Evolutionary conservation across 2,113 vertebrate genomes (phyloP), one percentile per base, ranked within the genome.

Genomic region (Nerophis lumbriciformis): DNA sequence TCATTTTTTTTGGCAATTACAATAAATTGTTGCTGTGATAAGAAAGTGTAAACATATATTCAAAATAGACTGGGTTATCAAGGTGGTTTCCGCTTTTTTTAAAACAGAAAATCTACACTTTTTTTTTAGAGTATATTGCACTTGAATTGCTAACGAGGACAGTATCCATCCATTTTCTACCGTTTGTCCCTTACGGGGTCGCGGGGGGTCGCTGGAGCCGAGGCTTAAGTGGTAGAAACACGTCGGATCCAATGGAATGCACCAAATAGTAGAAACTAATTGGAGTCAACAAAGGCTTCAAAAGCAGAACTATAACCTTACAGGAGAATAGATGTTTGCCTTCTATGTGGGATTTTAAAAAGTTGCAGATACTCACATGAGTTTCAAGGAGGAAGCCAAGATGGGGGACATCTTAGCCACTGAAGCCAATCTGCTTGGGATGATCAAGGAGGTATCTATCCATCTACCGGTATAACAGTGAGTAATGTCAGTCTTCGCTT

Each of bases 371-470:
- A 37, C 49, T 69, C 81, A 70, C 60, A 89, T 83, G 86, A 88
- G 51, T 69, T 79, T 64, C 51, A 75, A 50, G 50, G 71, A 79
- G 44, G 38, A 37, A 65, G 15, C 61, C 70, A 91, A 58, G 15
- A 99, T 99, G 97, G 94, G 92, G 1, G 94, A 96, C 48, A 63
- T 92, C 71, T 84, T 94, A 74, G 91, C 92, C 0, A 92, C 91
- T 2, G 95, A 98, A 82, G 90, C 93, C 0, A 94, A 96, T 75
- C 81, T 99, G 42, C 91, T 97, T 8, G 91, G 88, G 53, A 89
- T 98, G 61, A 92, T 99, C 42, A 94, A 89, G 76, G 95, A 98
- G 92, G 96, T 87, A 76, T 28, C 28, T 28, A 28, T 28, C 28
- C 28, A 28, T 28, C 28, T 28, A 28, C 3, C 28, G 4, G 28